phyloP scores from a whole-genome alignment of 2,888 invertebrate genomes.

The Crocallis elinguaria region DNA sequence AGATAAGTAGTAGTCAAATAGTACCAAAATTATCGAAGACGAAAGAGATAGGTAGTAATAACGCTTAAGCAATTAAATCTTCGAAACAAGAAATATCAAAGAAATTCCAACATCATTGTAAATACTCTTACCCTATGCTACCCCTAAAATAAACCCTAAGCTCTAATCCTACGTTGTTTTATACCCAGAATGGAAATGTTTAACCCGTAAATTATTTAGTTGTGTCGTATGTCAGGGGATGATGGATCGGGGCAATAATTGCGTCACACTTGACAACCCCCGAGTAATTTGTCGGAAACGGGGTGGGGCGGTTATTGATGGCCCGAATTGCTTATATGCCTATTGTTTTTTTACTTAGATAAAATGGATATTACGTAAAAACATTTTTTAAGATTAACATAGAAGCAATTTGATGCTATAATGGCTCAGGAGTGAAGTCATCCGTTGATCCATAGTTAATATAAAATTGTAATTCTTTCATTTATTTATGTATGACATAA shows the following conservation, averaged over 20 bases:
- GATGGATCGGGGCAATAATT: constrained; percentile 81
- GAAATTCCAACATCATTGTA: neutral
- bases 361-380: no score
- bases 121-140: neutral
- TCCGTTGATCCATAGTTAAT: no score
- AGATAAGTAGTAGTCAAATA: no score
- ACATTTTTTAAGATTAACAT: no score
- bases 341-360: constrained; percentile 46
- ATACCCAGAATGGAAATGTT: constrained; percentile 35
- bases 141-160: neutral
- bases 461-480: no score
- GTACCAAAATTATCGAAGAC: no score
- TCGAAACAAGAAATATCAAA: no score
- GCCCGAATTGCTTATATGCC: constrained; percentile 44
- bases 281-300: constrained; percentile 65
- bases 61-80: no score
- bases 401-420: no score
- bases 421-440: no score
- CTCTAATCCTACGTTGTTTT: neutral
- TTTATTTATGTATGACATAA: no score
- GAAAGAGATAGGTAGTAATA: no score
- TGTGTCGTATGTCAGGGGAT: constrained; percentile 73
- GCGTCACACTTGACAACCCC: constrained; percentile 67
- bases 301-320: constrained; percentile 67
- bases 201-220: constrained; percentile 77